Evolutionary conservation across 2,797 vertebrate genomes (phyloP), one percentile per base, ranked within the genome.

Genomic region (Onychomys leucogaster): DNA sequence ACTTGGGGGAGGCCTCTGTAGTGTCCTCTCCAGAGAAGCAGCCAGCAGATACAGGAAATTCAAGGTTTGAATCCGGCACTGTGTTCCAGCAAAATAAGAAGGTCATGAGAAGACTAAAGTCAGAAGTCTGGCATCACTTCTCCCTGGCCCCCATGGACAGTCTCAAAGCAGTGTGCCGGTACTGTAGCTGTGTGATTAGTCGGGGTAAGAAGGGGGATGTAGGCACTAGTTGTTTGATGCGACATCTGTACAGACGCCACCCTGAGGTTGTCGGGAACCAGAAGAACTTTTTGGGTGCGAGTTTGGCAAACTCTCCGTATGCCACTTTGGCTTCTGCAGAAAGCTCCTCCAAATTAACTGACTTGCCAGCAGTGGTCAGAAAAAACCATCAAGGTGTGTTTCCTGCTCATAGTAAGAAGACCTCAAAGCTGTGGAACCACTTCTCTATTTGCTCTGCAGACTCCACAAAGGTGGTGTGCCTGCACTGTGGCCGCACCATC

Each of bases 381-480:
- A 98, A 96, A 25, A 99, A 98, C 98, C 99, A 98, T 98, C 98
- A 98, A 87, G 99, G 98, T 83, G 97, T 98, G 57, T 98, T 99
- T 97, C 99, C 99, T 4, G 98, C 98, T 96, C 99, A 98, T 97
- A 99, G 99, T 97, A 99, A 99, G 98, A 99, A 99, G 99, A 99
- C 99, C 85, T 99, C 99, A 98, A 99, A 99, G 99, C 99, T 99
- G 98, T 99, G 99, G 99, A 99, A 99, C 98, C 99, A 99, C 97
- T 99, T 99, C 98, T 99, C 99, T 65, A 99, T 99, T 98, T 99
- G 99, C 95, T 99, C 99, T 81, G 98, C 99, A 77, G 99, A 99
- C 98, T 99, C 99, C 97, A 99, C 99, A 6, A 99, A 99, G 98
- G 99, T 99, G 94, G 98, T 99, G 98, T 99, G 99, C 98, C 99